A percentile compares a stretch with the other conserved stretches of the same genome.
Evolutionary conservation across 2,113 vertebrate species (phyloP).

Genomic region (Antechinus stuartii): DNA sequence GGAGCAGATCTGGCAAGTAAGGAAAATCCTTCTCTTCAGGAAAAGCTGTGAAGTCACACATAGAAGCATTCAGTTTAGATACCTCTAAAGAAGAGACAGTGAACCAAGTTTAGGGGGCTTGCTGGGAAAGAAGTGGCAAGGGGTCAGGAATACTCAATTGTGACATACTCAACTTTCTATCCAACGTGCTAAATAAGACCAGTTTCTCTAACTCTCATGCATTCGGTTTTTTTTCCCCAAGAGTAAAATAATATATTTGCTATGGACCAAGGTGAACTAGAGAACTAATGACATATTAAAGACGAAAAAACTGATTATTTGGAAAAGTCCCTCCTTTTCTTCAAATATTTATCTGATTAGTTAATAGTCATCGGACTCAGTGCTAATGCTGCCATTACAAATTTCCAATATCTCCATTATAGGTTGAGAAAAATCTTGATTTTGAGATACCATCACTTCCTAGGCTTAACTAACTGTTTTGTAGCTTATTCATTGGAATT

Average conservation of each 20-base stretch:
- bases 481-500: neutral
- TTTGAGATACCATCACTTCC: neutral
- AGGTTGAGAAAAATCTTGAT: neutral
- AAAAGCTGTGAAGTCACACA: neutral
- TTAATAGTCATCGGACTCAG: neutral
- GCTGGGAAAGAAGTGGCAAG: neutral
- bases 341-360: neutral
- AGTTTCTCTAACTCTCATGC: slow-evolving; percentile 17
- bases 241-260: neutral
- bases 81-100: neutral
- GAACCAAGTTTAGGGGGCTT: neutral
- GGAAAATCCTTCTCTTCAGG: neutral
- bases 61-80: neutral
- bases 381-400: neutral
- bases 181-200: neutral
- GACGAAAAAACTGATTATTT: neutral
- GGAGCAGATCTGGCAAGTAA: neutral
- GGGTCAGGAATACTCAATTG: neutral
- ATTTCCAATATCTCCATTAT: neutral
- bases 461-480: slow-evolving; percentile 9
- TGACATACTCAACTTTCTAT: neutral
- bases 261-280: neutral
- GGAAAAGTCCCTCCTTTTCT: neutral
- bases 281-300: neutral
- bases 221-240: slow-evolving; percentile 26